Evolutionary conservation across 2,888 invertebrate genomes (phyloP).

Genomic region (Lampropteryx suffumata): DNA sequence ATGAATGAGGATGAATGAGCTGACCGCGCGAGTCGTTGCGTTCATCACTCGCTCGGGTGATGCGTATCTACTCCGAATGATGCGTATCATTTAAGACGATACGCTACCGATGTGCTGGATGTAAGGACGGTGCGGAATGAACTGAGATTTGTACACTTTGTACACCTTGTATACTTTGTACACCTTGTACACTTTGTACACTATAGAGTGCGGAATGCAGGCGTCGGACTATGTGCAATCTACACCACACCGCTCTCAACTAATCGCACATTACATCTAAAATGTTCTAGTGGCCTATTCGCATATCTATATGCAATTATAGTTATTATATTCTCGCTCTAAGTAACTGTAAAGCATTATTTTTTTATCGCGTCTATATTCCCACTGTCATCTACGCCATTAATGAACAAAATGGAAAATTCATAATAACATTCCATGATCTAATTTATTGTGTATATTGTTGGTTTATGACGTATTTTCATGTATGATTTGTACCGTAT

Average conservation of each 20-base stretch:
- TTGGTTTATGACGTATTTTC: conserved; percentile 73
- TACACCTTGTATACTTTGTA: too few relatives aligned
- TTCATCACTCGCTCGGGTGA: too few relatives aligned
- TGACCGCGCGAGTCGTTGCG: too few relatives aligned
- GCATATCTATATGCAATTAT: conserved; percentile 30
- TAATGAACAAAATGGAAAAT: conserved; percentile 59
- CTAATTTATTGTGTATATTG: conserved; percentile 82
- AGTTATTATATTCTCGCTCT: conserved; percentile 32
- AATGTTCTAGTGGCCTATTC: conserved; percentile 59
- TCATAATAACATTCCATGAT: conserved; percentile 80
- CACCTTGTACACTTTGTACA: neutral
- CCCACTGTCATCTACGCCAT: conserved; percentile 37
- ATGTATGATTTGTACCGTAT: conserved; percentile 68
- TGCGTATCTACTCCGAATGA: too few relatives aligned
- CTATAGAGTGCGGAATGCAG: conserved; percentile 19
- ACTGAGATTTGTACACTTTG: conserved; percentile 22
- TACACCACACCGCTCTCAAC: conserved; percentile 8
- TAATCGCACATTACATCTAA: conserved; percentile 27
- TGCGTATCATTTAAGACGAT: too few relatives aligned
- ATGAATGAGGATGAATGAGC: too few relatives aligned
- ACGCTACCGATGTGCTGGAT: neutral
- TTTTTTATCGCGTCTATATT: conserved; percentile 67
- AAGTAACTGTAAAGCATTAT: conserved; percentile 54
- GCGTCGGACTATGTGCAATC: conserved; percentile 27
- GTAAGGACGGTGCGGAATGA: conserved; percentile 18